Percentiles rank a stretch among this genome's conserved stretches.
phyloP scores from a whole-genome alignment of 1,140 invertebrate species.

The Hypsibius dujardini region DNA sequence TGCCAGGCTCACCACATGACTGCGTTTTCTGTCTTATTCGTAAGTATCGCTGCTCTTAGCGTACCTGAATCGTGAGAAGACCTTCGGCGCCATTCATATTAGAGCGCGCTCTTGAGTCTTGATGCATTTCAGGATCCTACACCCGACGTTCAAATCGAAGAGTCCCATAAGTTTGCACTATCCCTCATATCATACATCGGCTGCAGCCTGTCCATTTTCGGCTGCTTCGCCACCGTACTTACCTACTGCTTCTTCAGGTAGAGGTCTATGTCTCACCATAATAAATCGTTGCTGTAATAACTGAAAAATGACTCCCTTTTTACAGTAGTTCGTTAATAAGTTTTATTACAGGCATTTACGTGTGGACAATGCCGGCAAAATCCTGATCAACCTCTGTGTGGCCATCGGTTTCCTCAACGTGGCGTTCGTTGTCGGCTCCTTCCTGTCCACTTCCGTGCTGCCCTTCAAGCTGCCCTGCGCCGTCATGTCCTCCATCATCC shows the following conservation, averaged over 20 bases:
- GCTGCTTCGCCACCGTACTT: constrained; percentile 34
- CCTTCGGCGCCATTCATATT: neutral
- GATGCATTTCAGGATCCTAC: constrained; percentile 29
- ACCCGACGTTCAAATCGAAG: constrained; percentile 26
- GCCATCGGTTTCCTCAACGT: constrained; percentile 37
- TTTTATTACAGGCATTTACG: constrained; percentile 33
- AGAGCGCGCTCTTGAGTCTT: neutral
- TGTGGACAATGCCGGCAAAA: constrained; percentile 38
- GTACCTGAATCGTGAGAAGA: neutral
- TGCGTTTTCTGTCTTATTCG: constrained; percentile 39
- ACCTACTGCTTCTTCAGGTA: constrained; percentile 39
- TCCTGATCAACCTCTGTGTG: constrained; percentile 38
- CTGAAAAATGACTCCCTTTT: too few relatives aligned
- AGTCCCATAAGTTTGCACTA: constrained; percentile 30
- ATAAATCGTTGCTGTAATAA: too few relatives aligned
- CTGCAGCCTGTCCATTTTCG: constrained; percentile 35
- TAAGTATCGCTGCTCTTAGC: constrained; percentile 26
- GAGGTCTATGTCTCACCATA: neutral
- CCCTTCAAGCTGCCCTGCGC: constrained; percentile 28
- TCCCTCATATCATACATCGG: constrained; percentile 38
- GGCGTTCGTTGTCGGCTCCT: constrained; percentile 33
- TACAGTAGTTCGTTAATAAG: neutral
- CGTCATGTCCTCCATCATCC: constrained; percentile 32
- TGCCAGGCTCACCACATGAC: constrained; percentile 38
- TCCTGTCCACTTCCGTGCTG: constrained; percentile 21